Conservation (phyloP, 2,113 vertebrate genomes). For the Vombatus ursinus region DNA sequence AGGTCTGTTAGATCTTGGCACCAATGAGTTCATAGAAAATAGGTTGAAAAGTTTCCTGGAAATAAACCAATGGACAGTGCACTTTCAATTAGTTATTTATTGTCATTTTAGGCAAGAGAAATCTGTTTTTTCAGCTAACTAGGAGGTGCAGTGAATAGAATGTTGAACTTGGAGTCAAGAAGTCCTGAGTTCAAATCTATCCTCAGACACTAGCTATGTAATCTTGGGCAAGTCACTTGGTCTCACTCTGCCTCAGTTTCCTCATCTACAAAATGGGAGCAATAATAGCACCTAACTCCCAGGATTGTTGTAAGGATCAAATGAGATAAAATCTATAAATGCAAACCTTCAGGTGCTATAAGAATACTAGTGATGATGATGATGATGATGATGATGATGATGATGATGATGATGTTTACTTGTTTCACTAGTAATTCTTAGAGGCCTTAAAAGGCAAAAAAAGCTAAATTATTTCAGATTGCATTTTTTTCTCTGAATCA, state of each 20-base stretch:
- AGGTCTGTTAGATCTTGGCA: neutral
- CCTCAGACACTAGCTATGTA: neutral
- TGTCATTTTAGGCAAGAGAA: neutral
- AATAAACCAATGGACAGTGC: neutral
- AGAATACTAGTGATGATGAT: neutral
- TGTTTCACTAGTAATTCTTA: neutral
- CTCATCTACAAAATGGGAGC: neutral
- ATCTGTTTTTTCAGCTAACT: neutral
- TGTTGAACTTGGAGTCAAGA: neutral
- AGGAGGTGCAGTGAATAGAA: neutral
- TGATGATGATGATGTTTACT: neutral
- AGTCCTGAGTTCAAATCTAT: neutral
- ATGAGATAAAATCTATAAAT: neutral
- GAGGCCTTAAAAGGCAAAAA: slow-evolving; percentile 39
- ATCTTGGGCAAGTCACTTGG: neutral
- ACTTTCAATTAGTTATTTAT: neutral
- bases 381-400: neutral
- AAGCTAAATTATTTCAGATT: slow-evolving; percentile 63
- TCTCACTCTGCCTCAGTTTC: neutral
- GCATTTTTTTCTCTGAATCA: slow-evolving; percentile 65
- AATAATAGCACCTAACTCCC: neutral
- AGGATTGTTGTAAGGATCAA: neutral
- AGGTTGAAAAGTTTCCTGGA: neutral
- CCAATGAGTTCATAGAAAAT: neutral
- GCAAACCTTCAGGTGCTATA: neutral